phyloP scores from a whole-genome alignment of 2,888 invertebrate genomes.

The Limnephilus marmoratus region DNA sequence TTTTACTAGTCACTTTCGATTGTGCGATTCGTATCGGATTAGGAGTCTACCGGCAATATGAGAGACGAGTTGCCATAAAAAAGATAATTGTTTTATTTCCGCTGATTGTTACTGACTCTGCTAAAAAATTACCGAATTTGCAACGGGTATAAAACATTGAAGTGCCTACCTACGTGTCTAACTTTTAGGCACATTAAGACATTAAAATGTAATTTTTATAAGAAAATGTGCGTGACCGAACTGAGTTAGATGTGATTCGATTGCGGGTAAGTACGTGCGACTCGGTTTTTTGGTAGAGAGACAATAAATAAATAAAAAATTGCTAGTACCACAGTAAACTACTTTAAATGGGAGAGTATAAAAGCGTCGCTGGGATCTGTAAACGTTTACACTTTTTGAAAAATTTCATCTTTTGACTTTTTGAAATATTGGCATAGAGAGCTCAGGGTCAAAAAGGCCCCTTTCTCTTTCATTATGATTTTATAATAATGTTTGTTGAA shows the following conservation, averaged over 20 bases:
- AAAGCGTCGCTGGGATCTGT: neutral
- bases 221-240: neutral
- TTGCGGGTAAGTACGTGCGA: neutral
- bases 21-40: slow-evolving; percentile 21
- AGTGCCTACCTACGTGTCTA: neutral
- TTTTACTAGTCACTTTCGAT: slow-evolving; percentile 45
- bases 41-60: neutral
- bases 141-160: neutral
- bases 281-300: neutral
- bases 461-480: too few species aligned
- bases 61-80: slow-evolving; percentile 14
- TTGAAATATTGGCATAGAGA: too few species aligned
- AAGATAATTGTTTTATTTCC: slow-evolving; percentile 28
- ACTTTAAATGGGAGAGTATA: neutral
- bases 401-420: too few species aligned
- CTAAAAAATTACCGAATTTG: slow-evolving; percentile 16
- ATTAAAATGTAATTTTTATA: neutral
- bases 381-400: neutral
- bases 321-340: neutral
- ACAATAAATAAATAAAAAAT: neutral
- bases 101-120: neutral
- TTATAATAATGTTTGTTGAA: too few species aligned
- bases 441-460: too few species aligned
- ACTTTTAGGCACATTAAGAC: neutral
- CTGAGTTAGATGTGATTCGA: neutral